Percentiles rank a stretch among this genome's conserved stretches.
These are phyloP conservation scores for Choloepus hoffmanni DNA, from an alignment of 2,113 vertebrate genomes.

Conservation along the genomic window DNA sequence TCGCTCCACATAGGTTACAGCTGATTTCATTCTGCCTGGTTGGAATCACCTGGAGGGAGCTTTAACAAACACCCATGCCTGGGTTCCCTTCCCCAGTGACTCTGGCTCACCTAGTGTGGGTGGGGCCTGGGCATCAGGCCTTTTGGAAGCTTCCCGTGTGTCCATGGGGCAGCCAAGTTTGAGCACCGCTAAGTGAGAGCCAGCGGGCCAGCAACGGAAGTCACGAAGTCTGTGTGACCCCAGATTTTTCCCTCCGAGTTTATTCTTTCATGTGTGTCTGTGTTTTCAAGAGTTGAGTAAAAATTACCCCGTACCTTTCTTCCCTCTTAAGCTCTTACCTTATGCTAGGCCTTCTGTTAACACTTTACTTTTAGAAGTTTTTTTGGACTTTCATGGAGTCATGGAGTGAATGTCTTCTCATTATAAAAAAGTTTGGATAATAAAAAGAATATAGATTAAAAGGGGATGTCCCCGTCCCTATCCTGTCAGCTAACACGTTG, in stretches of 20 bases:
- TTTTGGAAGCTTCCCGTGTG: too few species aligned
- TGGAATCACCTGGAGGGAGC: neutral
- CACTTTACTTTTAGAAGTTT: neutral
- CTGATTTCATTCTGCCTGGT: neutral
- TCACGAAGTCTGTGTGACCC: neutral
- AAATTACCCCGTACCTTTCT: neutral
- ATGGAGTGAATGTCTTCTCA: neutral
- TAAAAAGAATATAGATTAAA: neutral
- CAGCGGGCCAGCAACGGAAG: neutral
- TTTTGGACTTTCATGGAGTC: neutral
- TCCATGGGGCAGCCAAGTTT: neutral
- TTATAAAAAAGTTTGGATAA: neutral
- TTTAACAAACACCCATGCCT: neutral
- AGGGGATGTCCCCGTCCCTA: neutral
- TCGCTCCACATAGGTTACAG: too few species aligned
- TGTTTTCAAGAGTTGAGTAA: neutral
- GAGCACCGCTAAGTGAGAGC: neutral
- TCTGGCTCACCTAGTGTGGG: neutral
- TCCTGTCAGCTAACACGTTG: neutral
- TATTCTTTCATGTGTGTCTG: neutral
- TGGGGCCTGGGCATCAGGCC: neutral
- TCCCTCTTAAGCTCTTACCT: neutral
- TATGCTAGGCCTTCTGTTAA: rapidly evolving
- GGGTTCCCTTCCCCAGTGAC: too few species aligned
- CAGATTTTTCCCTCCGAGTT: rapidly evolving